Conservation (phyloP, 2,888 invertebrate species). For the Cephus spinipes region DNA sequence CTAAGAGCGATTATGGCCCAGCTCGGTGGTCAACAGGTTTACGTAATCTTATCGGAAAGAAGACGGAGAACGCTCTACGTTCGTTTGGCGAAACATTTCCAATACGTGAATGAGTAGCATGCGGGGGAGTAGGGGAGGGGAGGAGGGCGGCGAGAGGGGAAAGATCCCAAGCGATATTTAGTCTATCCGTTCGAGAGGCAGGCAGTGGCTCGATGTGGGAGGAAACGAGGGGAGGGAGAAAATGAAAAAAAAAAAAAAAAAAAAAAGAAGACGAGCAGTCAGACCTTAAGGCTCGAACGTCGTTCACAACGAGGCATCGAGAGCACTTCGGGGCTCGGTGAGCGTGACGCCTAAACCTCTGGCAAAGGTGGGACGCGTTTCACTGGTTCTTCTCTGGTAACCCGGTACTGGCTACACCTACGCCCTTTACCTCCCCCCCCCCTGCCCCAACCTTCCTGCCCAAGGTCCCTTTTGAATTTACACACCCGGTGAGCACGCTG, state of each 20-base stretch:
- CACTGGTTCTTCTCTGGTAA: not conserved
- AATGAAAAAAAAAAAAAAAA: not conserved
- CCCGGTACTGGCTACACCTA: not conserved
- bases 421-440: constrained; percentile 4
- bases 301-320: not conserved
- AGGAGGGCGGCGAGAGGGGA: not conserved
- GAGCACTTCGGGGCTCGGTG: not conserved
- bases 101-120: not conserved
- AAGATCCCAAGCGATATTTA: not conserved
- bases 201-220: not conserved
- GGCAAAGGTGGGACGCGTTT: not conserved
- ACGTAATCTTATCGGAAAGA: not conserved
- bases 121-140: not conserved
- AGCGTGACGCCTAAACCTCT: not conserved
- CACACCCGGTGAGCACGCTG: not conserved
- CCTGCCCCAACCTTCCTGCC: constrained; percentile 12
- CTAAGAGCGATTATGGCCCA: not conserved
- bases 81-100: not conserved
- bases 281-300: not conserved
- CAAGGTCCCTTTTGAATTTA: not conserved
- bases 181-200: not conserved
- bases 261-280: not conserved
- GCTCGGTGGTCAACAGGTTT: not conserved
- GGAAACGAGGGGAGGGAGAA: not conserved
- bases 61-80: not conserved